A percentile compares a stretch with the other conserved stretches of the same genome.
Evolutionary conservation across 1,140 invertebrate genomes (phyloP).

Genomic region (Chymomyza costata): DNA sequence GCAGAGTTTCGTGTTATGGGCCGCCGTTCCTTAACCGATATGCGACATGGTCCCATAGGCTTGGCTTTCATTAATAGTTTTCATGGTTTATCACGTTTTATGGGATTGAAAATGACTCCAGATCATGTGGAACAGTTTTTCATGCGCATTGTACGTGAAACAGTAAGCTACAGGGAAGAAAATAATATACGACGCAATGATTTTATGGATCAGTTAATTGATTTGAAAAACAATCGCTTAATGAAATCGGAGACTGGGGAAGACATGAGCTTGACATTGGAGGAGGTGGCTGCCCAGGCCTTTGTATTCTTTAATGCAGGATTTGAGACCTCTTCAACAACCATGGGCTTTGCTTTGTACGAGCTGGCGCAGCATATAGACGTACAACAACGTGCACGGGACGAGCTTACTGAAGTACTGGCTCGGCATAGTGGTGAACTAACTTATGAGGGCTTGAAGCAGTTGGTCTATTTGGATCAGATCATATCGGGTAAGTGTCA

Average conservation of each 20-base stretch:
- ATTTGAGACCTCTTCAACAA: slow-evolving; percentile 80
- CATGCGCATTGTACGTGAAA: slow-evolving; percentile 75
- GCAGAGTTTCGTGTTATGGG: slow-evolving; percentile 77
- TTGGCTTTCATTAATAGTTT: slow-evolving; percentile 35
- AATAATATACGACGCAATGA: slow-evolving; percentile 77
- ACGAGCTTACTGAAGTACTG: slow-evolving; percentile 77
- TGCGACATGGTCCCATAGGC: slow-evolving; percentile 15
- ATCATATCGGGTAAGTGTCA: slow-evolving; percentile 76
- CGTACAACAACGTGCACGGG: slow-evolving; percentile 76
- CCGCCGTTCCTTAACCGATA: slow-evolving; percentile 33
- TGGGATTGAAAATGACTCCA: slow-evolving; percentile 63
- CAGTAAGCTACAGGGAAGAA: slow-evolving; percentile 76
- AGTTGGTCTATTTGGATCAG: slow-evolving; percentile 78
- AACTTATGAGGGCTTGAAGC: slow-evolving; percentile 77
- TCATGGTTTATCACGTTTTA: slow-evolving; percentile 36
- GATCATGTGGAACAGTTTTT: slow-evolving; percentile 77
- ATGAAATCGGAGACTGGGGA: slow-evolving; percentile 51
- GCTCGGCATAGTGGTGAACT: slow-evolving; percentile 72
- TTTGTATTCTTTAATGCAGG: slow-evolving; percentile 79
- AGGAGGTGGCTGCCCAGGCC: slow-evolving; percentile 75
- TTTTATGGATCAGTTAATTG: slow-evolving; percentile 77
- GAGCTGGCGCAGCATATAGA: slow-evolving; percentile 78
- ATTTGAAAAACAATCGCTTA: slow-evolving; percentile 76
- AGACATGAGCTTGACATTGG: slow-evolving; percentile 46
- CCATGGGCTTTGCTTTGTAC: slow-evolving; percentile 77